Evolutionary conservation across 2,113 vertebrate species (phyloP), one percentile per base, ranked within the genome.

Genomic region (Zapornia atra): DNA sequence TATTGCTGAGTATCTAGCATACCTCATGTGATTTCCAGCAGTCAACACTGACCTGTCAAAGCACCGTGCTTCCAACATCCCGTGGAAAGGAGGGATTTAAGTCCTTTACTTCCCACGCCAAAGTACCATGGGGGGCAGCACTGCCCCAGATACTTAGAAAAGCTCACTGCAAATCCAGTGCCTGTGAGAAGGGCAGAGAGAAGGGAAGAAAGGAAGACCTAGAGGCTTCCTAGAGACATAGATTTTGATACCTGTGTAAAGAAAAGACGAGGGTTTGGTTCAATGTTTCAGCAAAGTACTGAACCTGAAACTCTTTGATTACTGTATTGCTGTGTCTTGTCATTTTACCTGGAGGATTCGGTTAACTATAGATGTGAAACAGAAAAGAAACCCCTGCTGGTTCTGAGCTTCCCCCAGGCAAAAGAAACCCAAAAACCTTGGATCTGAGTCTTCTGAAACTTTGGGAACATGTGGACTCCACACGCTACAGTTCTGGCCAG

Each of bases 361-460:
- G 9, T 53, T 60, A 60, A 13, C 19, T 64, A 31, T 4, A 82
- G 8, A 81, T 9, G 8, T 36, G 42, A 82, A 71, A 4, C 1
- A 36, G 28, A 65, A 70, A 34, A 53, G 53, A 19, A 24, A 53
- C 20, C 1, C 44, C 44, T 18, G 44, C 6, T 46, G 44, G 48
- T 48, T 48, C 16, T 34, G n/a, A 56, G 5, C 19, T 68, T 82
- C 19, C 38, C 28, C 8, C 15, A 46, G 22, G 33, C 16, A 57
- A 48, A 64, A 64, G 42, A 38, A 11, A 13, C 8, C 1, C 1
- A 4, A 11, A 18, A 1, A 1, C 5, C 8, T 46, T 66, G 28
- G 8, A 54, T 63, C 38, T 71, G 25, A 33, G 38, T 40, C 31
- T 94, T 70, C 25, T 51, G 56, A 26, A 83, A n/a, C 18, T 40